phyloP scores from a whole-genome alignment of 1,140 invertebrate genomes.

The Apis dorsata region DNA sequence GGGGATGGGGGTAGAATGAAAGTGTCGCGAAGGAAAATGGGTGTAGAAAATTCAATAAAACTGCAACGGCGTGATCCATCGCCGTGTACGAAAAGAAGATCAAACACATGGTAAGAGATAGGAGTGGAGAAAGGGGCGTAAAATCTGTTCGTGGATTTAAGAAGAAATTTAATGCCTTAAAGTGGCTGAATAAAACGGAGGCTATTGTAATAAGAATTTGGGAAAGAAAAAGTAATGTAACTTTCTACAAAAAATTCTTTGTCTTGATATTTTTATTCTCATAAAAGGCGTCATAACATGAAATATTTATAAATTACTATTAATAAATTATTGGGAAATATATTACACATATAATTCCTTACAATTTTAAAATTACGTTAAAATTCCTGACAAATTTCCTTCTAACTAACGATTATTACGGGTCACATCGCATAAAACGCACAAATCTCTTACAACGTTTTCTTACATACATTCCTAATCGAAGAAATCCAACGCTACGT shows the following conservation, averaged over 20 bases:
- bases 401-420: no score
- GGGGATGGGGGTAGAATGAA: background rate
- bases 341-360: no score
- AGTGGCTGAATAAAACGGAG: background rate
- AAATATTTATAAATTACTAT: no score
- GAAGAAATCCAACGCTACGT: background rate
- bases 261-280: background rate
- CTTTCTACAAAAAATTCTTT: background rate
- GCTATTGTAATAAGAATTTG: background rate
- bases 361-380: no score
- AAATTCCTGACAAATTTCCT: no score
- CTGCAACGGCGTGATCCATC: constrained; percentile 10
- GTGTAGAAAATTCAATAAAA: constrained; percentile 28
- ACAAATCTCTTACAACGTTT: no score
- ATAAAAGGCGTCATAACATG: no score
- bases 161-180: background rate
- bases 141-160: background rate
- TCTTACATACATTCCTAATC: no score
- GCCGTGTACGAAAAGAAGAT: constrained; percentile 5
- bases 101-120: background rate
- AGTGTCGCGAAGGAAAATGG: constrained; percentile 1
- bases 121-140: background rate
- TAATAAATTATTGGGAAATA: no score
- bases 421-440: no score
- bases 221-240: background rate